A percentile compares a stretch with the other conserved stretches of the same genome.
Conservation (phyloP, 2,113 vertebrate species). For the Pleuronectes platessa region DNA sequence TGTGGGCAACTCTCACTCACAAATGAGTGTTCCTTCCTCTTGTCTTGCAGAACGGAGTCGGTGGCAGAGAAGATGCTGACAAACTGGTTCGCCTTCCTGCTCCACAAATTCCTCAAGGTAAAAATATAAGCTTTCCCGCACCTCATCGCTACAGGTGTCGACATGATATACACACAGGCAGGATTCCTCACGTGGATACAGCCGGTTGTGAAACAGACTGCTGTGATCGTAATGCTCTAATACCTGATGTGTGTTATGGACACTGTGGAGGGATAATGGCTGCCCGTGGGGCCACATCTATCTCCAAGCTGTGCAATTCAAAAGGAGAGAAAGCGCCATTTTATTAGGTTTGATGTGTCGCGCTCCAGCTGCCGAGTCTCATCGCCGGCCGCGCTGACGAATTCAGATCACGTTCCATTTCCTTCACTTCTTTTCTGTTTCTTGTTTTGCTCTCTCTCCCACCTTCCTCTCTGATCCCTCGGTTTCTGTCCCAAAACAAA, state of each 20-base stretch:
- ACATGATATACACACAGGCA: slow-evolving; percentile 17
- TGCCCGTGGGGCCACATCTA: slow-evolving; percentile 29
- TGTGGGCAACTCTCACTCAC: slow-evolving; percentile 47
- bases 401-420: slow-evolving; percentile 33
- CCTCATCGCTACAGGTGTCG: slow-evolving; percentile 48
- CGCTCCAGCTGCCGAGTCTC: slow-evolving; percentile 20
- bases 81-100: slow-evolving; percentile 95
- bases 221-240: slow-evolving; percentile 44
- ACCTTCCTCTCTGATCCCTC: slow-evolving; percentile 52
- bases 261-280: slow-evolving; percentile 17
- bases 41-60: slow-evolving; percentile 84
- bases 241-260: slow-evolving; percentile 36
- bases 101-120: slow-evolving; percentile 96
- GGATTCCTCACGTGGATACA: neutral
- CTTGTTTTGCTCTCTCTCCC: slow-evolving; percentile 44
- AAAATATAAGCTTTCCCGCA: slow-evolving; percentile 28
- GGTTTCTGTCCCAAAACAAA: slow-evolving; percentile 66
- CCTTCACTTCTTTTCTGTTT: slow-evolving; percentile 16
- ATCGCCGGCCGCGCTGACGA: slow-evolving; percentile 28
- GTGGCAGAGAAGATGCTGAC: slow-evolving; percentile 92
- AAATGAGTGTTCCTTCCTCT: slow-evolving; percentile 37
- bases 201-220: slow-evolving; percentile 3
- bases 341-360: slow-evolving; percentile 32
- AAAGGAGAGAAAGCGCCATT: slow-evolving; percentile 1
- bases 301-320: slow-evolving; percentile 17